These are phyloP conservation scores for Drosophila multiciliata DNA, from an alignment of 2,888 invertebrate species.

Conservation along the genomic window DNA sequence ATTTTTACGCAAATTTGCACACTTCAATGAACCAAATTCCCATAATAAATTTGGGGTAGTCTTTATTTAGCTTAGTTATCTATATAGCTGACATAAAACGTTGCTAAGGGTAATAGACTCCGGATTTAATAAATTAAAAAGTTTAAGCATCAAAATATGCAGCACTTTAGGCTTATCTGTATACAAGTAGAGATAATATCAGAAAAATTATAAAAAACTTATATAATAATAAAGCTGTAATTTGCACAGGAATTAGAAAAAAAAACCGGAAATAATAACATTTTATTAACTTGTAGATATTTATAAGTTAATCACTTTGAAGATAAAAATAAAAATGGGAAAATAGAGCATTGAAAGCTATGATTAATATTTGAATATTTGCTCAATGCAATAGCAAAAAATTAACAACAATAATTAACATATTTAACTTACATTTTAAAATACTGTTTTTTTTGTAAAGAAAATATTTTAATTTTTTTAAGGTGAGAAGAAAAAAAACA, in stretches of 20 bases:
- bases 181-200: background rate
- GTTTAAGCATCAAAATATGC: slow-evolving; percentile 28
- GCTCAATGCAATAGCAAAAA: rapidly evolving
- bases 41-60: slow-evolving; percentile 62
- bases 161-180: background rate
- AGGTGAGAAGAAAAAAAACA: background rate
- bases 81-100: slow-evolving; percentile 51
- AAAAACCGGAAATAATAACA: background rate
- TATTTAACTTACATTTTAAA: background rate
- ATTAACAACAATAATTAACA: background rate
- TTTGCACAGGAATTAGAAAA: background rate
- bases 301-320: background rate
- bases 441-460: background rate
- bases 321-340: background rate
- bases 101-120: slow-evolving; percentile 56
- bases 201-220: background rate
- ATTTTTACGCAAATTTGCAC: slow-evolving; percentile 64
- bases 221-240: background rate
- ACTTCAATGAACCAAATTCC: slow-evolving; percentile 40
- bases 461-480: too few relatives aligned
- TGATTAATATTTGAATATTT: background rate
- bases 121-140: slow-evolving; percentile 40
- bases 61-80: slow-evolving; percentile 41
- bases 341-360: background rate
- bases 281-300: background rate